Percentiles rank a stretch among this genome's conserved stretches.
Evolutionary conservation across 2,113 vertebrate genomes (phyloP).

Genomic region (Chaetorhynchus papuensis): DNA sequence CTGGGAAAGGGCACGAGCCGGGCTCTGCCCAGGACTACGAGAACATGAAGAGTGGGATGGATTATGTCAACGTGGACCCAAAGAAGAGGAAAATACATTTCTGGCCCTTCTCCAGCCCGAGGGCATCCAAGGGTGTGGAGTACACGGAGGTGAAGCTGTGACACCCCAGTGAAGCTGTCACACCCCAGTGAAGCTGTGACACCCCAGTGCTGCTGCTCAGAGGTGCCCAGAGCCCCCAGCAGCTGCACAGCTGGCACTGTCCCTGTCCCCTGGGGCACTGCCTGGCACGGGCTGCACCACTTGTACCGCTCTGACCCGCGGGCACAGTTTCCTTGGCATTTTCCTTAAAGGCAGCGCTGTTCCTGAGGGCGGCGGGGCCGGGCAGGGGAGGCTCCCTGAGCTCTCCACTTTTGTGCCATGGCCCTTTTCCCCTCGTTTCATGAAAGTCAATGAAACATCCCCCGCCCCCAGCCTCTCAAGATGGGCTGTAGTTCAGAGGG

Average conservation of each 20-base stretch:
- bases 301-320: not conserved
- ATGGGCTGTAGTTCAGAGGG: not conserved
- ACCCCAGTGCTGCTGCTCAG: not conserved
- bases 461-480: fast-evolving
- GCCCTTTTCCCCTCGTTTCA: fast-evolving
- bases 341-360: not conserved
- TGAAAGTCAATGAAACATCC: not conserved
- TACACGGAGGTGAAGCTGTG: conserved; percentile 48
- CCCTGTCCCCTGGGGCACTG: not conserved
- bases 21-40: conserved; percentile 15
- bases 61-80: conserved; percentile 62
- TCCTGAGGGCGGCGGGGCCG: not conserved
- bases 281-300: not conserved
- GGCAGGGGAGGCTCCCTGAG: not conserved
- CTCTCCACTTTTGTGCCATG: fast-evolving
- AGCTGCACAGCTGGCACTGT: not conserved
- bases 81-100: not conserved
- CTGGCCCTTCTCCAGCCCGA: conserved; percentile 14
- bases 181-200: not conserved
- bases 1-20: not conserved
- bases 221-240: not conserved
- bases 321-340: not conserved
- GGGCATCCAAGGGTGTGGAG: not conserved
- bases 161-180: not conserved
- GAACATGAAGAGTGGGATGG: not conserved